phyloP scores from a whole-genome alignment of 2,888 invertebrate genomes.

The Drosophila mimica region DNA sequence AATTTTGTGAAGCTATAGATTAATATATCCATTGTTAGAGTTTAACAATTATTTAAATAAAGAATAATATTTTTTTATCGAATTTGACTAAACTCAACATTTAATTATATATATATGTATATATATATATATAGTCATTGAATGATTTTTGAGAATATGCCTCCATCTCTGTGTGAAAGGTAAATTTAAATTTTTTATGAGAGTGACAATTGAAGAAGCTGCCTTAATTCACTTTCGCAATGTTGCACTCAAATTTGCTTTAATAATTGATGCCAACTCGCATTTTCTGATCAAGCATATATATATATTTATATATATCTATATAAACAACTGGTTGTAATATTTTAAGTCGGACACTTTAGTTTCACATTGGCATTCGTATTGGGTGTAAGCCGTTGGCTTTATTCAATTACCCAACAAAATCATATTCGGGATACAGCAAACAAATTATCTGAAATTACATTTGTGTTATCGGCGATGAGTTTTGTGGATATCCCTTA shows the following conservation, averaged over 20 bases:
- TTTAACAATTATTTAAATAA: too few species aligned
- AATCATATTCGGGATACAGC: slow-evolving; percentile 44
- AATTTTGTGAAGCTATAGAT: too few species aligned
- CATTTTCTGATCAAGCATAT: background rate
- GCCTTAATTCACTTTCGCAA: background rate
- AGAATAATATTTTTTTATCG: too few species aligned
- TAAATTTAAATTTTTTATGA: background rate
- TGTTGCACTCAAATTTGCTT: background rate
- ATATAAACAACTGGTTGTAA: background rate
- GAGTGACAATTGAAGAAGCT: background rate
- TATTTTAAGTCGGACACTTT: slow-evolving; percentile 15
- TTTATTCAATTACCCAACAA: slow-evolving; percentile 50
- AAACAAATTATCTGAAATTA: slow-evolving; percentile 74
- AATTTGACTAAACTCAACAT: too few species aligned
- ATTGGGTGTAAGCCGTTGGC: slow-evolving; percentile 28
- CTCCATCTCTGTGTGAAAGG: background rate
- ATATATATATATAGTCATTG: background rate
- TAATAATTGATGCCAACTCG: background rate
- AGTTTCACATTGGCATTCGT: background rate
- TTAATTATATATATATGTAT: too few species aligned
- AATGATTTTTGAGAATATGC: background rate
- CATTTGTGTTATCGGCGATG: slow-evolving; percentile 53
- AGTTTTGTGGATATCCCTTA: slow-evolving; percentile 41
- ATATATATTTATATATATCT: background rate
- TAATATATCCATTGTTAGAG: too few species aligned